A percentile compares a stretch with the other conserved stretches of the same genome.
phyloP scores from a whole-genome alignment of 2,113 vertebrate species.

The Clarias magur region DNA sequence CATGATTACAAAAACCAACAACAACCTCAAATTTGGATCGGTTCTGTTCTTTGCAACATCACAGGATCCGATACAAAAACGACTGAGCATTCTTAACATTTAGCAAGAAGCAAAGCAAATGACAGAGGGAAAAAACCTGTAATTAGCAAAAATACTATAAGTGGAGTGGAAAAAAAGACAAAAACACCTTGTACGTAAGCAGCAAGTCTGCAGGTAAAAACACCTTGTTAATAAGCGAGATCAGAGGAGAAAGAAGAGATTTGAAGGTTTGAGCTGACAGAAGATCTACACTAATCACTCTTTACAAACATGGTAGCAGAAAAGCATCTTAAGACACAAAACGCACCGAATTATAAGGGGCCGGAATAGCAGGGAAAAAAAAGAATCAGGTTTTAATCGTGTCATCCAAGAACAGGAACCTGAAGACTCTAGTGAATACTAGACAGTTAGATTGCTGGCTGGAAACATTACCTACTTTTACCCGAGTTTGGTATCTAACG shows the following conservation, averaged over 20 bases:
- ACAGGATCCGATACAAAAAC: not conserved
- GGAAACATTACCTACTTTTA: not conserved
- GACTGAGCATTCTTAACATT: not conserved
- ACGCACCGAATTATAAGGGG: not conserved
- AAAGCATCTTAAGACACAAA: not conserved
- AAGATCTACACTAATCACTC: not conserved
- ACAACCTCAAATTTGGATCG: not conserved
- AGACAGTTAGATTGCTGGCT: not conserved
- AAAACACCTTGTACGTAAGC: not conserved
- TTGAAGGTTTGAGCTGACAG: not conserved
- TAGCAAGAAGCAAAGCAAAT: not conserved
- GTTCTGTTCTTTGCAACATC: not conserved
- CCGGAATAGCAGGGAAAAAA: not conserved
- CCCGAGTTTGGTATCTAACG: not conserved
- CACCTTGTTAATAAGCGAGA: not conserved
- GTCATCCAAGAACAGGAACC: not conserved
- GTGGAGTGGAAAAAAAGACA: not conserved
- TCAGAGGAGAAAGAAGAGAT: not conserved
- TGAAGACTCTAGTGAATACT: not conserved
- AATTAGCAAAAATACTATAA: not conserved
- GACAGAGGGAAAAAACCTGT: not conserved
- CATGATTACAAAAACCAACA: not conserved
- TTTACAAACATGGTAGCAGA: not conserved
- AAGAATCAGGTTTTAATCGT: not conserved
- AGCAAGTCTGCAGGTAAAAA: not conserved